Conservation (phyloP, 2,113 vertebrate genomes). For the Agapornis roseicollis region DNA sequence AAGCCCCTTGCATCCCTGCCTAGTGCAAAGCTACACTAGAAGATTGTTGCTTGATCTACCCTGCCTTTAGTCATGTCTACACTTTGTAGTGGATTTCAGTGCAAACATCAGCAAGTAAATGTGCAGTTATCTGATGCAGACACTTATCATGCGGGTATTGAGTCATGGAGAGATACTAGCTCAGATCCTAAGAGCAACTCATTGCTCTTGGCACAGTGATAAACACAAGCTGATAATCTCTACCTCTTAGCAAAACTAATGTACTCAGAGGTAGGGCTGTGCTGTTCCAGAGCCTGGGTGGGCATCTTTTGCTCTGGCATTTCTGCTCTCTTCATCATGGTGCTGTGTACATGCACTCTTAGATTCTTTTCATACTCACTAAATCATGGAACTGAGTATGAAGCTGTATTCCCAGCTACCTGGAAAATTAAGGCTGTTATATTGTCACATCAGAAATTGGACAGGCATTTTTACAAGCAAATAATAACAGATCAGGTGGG, state of each 20-base stretch:
- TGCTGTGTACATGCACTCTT: fast-evolving
- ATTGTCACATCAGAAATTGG: neutral
- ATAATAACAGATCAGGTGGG: neutral
- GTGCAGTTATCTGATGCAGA: neutral
- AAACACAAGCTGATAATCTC: neutral
- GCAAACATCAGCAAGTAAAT: neutral
- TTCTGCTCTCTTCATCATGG: neutral
- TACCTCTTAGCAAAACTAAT: neutral
- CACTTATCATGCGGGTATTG: neutral
- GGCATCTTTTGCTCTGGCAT: neutral
- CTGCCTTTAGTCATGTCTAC: neutral
- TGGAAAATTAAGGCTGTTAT: neutral
- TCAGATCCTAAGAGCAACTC: neutral
- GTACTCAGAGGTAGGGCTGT: neutral
- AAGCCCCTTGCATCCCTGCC: neutral
- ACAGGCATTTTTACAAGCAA: neutral
- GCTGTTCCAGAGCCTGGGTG: neutral
- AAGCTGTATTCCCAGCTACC: neutral
- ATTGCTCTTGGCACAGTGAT: neutral
- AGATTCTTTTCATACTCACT: neutral
- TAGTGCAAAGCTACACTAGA: neutral
- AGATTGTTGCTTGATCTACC: neutral
- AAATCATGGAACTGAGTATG: neutral
- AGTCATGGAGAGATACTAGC: neutral
- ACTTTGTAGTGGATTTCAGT: neutral